Conservation (phyloP, 2,113 vertebrate genomes). For the Vidua macroura region DNA sequence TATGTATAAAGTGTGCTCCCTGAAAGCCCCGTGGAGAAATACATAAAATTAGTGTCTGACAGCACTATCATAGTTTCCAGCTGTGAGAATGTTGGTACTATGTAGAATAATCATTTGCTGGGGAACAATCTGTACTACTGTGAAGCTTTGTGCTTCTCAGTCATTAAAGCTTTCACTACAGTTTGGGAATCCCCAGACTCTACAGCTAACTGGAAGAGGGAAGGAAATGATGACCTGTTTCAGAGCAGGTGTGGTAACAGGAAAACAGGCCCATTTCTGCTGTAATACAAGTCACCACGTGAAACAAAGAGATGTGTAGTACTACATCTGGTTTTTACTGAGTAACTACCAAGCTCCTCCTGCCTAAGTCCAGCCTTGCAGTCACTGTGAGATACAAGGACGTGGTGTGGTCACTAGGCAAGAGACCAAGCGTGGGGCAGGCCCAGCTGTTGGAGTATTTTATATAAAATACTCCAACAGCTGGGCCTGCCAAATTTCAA, state of each 20-base stretch:
- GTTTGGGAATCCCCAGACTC: not conserved
- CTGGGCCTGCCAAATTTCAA: not conserved
- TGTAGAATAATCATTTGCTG: not conserved
- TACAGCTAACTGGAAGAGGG: not conserved
- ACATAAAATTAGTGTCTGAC: not conserved
- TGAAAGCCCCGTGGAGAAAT: not conserved
- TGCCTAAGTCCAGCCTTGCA: not conserved
- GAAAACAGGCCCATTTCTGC: not conserved
- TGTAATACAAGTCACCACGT: not conserved
- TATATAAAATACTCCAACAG: not conserved
- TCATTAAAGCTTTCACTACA: not conserved
- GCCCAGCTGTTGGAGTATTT: not conserved
- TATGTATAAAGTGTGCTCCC: not conserved
- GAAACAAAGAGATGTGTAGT: not conserved
- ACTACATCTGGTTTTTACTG: not conserved
- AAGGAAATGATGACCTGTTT: not conserved
- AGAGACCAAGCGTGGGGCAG: not conserved
- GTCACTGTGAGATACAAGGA: not conserved
- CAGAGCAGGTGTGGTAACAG: not conserved
- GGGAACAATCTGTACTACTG: not conserved
- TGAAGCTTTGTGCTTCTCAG: not conserved
- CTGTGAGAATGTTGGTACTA: not conserved
- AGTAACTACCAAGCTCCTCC: not conserved
- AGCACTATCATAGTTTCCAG: not conserved
- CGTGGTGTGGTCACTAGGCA: fast-evolving